Evolutionary conservation across 2,797 vertebrate genomes (phyloP).

Genomic region (Chelonia mydas): DNA sequence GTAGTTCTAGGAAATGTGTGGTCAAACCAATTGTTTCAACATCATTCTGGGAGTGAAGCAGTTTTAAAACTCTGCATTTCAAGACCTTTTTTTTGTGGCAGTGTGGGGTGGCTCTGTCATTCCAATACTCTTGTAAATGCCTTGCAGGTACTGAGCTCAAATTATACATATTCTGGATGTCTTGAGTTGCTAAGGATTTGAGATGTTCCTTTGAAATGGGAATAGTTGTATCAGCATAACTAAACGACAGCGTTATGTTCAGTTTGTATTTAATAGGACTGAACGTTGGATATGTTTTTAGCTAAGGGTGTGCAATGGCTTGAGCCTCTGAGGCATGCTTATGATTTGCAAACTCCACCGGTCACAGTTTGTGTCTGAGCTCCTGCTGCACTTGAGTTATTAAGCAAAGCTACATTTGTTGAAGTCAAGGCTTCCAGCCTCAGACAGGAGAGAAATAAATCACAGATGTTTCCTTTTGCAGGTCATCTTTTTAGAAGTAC

Average conservation of each 20-base stretch:
- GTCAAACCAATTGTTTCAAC: neutral
- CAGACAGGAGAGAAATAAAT: neutral
- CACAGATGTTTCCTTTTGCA: neutral
- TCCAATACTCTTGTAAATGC: neutral
- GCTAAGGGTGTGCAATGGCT: neutral
- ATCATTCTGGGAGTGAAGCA: neutral
- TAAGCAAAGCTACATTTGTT: neutral
- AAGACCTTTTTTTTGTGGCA: neutral
- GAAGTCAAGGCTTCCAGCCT: neutral
- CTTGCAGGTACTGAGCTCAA: neutral
- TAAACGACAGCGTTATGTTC: neutral
- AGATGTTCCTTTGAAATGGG: neutral
- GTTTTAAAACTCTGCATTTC: neutral
- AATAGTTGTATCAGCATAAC: neutral
- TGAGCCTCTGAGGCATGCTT: neutral
- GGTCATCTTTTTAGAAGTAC: neutral
- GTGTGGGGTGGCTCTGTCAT: neutral
- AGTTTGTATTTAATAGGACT: neutral
- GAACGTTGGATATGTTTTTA: slow-evolving; percentile 17
- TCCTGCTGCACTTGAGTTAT: neutral
- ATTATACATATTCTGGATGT: neutral
- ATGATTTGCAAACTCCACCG: neutral
- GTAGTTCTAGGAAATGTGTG: neutral
- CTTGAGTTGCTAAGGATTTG: neutral
- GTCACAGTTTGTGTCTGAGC: neutral